These are phyloP conservation scores for Numenius arquata DNA, from an alignment of 2,113 vertebrate species.

Conservation along the genomic window DNA sequence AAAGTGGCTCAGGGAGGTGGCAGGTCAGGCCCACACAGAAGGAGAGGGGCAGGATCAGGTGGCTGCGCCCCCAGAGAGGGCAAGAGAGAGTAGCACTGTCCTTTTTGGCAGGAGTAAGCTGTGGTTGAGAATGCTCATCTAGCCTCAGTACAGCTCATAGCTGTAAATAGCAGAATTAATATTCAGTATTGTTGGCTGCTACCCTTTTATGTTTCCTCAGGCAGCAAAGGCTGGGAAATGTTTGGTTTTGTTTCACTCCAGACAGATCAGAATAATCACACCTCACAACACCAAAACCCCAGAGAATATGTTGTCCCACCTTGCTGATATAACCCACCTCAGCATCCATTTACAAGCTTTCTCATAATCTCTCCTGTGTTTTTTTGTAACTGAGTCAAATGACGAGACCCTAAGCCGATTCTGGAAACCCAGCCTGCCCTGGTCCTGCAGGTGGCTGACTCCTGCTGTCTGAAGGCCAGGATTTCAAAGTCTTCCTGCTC, in stretches of 20 bases:
- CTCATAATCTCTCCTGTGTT: not conserved
- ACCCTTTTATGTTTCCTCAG: not conserved
- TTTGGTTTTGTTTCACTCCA: not conserved
- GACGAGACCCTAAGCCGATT: not conserved
- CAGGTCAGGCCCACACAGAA: not conserved
- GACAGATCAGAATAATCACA: not conserved
- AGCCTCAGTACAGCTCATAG: not conserved
- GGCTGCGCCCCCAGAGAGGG: accelerated
- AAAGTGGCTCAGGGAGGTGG: not conserved
- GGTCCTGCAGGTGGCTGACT: not conserved
- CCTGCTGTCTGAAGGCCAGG: not conserved
- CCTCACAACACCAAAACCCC: not conserved
- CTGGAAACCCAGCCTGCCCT: not conserved
- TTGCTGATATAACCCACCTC: not conserved
- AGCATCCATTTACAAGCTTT: not conserved
- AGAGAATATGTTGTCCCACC: not conserved
- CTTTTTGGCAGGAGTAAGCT: not conserved
- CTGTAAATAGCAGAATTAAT: not conserved
- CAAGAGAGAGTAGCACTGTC: not conserved
- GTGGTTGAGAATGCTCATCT: not conserved
- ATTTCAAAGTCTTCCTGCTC: not conserved
- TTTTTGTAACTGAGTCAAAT: not conserved
- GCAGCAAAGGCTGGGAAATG: not conserved
- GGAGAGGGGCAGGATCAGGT: not conserved
- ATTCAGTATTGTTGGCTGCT: not conserved